These are phyloP conservation scores for Sebastes steindachneri DNA, from an alignment of 2,797 vertebrate genomes.

Conservation along the genomic window DNA sequence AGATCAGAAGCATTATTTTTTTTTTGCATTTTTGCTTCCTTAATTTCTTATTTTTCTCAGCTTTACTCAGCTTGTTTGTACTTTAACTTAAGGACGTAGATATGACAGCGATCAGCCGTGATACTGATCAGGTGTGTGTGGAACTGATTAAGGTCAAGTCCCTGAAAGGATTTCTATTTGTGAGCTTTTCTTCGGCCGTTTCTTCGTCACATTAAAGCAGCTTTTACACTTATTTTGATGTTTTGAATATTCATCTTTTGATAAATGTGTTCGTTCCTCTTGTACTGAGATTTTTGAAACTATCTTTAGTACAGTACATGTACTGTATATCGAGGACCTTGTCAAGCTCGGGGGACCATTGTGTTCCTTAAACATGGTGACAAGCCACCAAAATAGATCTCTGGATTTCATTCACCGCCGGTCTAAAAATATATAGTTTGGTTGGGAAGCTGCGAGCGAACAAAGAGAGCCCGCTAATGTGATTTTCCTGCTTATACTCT, in stretches of 20 bases:
- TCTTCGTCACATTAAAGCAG: constrained; percentile 40
- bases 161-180: constrained; percentile 47
- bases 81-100: no score
- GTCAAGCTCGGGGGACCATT: constrained; percentile 64
- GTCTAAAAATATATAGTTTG: constrained; percentile 74
- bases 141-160: constrained; percentile 47
- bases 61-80: neutral
- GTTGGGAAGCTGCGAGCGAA: constrained; percentile 57
- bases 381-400: constrained; percentile 73
- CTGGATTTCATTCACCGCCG: constrained; percentile 62
- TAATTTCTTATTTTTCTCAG: neutral
- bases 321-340: constrained; percentile 61
- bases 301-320: constrained; percentile 68
- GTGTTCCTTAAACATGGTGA: constrained; percentile 68
- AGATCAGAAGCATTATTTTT: no score
- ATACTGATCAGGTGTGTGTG: neutral
- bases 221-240: constrained; percentile 40
- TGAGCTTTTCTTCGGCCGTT: constrained; percentile 16
- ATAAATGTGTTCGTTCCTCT: constrained; percentile 27
- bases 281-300: constrained; percentile 44
- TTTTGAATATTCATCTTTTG: constrained; percentile 37
- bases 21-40: neutral
- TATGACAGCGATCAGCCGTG: neutral
- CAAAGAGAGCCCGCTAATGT: constrained; percentile 63
- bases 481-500: constrained; percentile 58